Evolutionary conservation across 2,888 invertebrate species (phyloP).

Genomic region (Tineola bisselliella): DNA sequence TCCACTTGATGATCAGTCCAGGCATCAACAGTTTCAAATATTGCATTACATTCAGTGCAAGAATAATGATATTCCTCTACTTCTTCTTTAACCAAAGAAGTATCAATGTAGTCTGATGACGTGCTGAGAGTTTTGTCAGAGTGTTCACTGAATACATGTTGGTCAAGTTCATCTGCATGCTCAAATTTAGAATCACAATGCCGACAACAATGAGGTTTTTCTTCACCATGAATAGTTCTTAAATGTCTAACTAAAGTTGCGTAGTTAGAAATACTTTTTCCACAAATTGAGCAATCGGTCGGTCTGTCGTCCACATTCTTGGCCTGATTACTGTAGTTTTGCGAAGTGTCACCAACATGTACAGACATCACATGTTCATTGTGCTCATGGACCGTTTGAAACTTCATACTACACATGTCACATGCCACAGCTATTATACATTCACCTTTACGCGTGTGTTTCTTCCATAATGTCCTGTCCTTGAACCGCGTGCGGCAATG

Average conservation of each 20-base stretch:
- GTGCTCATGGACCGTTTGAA: conserved; percentile 55
- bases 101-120: conserved; percentile 33
- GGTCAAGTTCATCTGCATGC: conserved; percentile 64
- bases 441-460: conserved; percentile 62
- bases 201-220: conserved; percentile 65
- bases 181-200: conserved; percentile 69
- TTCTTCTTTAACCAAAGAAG: conserved; percentile 59
- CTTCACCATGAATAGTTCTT: conserved; percentile 56
- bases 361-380: conserved; percentile 55
- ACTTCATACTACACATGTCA: conserved; percentile 56
- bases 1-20: conserved; percentile 69
- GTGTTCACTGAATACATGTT: conserved; percentile 69
- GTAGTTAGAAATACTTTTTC: conserved; percentile 64
- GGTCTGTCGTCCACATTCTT: conserved; percentile 58
- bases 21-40: conserved; percentile 64
- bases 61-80: conserved; percentile 66
- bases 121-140: conserved; percentile 46
- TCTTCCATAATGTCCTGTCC: conserved; percentile 53
- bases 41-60: conserved; percentile 70
- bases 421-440: conserved; percentile 70
- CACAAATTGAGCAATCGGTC: conserved; percentile 65
- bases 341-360: conserved; percentile 54
- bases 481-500: conserved; percentile 57
- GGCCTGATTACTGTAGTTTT: conserved; percentile 45
- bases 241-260: conserved; percentile 69